A percentile compares a stretch with the other conserved stretches of the same genome.
Conservation (phyloP, 1,140 invertebrate species). For the Psix sp. region DNA sequence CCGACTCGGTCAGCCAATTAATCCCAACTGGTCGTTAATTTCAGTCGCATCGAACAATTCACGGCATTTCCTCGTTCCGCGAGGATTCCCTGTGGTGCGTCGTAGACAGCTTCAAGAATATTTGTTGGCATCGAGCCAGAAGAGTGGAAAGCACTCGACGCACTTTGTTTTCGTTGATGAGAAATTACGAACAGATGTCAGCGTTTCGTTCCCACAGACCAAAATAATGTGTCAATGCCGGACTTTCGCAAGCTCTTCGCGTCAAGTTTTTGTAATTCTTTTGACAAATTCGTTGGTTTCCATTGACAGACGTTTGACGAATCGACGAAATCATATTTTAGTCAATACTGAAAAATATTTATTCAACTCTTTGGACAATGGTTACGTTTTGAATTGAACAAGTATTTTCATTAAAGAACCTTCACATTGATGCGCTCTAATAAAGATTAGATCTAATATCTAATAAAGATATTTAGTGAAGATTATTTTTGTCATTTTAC, state of each 20-base stretch:
- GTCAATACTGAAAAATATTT: no score
- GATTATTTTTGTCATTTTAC: no score
- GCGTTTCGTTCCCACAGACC: conserved; percentile 30
- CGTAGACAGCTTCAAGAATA: conserved; percentile 40
- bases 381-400: no score
- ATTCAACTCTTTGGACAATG: no score
- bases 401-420: no score
- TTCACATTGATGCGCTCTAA: no score
- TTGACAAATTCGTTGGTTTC: no score
- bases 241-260: conserved; percentile 27
- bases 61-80: conserved; percentile 37
- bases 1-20: conserved; percentile 39
- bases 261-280: conserved; percentile 3
- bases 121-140: conserved; percentile 44
- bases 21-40: conserved; percentile 45
- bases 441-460: no score
- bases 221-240: conserved; percentile 48
- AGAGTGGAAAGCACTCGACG: conserved; percentile 57
- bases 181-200: conserved; percentile 61
- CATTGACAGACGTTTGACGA: no score
- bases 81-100: conserved; percentile 21
- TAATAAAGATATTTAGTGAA: no score
- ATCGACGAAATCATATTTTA: no score
- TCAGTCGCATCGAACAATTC: conserved; percentile 38
- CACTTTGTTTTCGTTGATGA: conserved; percentile 60